Evolutionary conservation across 1,140 invertebrate species (phyloP), one percentile per base, ranked within the genome.

Genomic region (Drosophila repletoides): DNA sequence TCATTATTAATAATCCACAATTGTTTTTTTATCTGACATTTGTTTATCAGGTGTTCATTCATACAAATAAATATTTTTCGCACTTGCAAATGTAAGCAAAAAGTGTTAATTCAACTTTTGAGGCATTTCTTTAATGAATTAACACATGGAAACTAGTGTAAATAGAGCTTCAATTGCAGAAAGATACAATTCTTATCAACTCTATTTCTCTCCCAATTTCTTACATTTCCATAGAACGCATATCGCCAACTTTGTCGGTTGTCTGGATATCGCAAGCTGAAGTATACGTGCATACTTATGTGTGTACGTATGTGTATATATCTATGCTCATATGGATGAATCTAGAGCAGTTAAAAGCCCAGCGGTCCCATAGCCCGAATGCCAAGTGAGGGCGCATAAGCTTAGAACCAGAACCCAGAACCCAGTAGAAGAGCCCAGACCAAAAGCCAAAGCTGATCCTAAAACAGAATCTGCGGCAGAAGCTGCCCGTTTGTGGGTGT

Each of bases 321-420:
- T 60, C 41, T 41, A 43, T 24, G 15, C 36, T 58, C n/a, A n/a
- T n/a, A n/a, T n/a, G n/a, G n/a, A n/a, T n/a, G 61, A 86, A 84
- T 86, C 79, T 86, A 77, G 79, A 64, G 76, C 79, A 84, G 74
- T 79, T 74, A 86, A 84, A 84, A 86, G 79, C 79, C 79, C 79
- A 75, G 51, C 80, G 63, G 63, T 66, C 45, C 63, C 55, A 49
- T 48, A 38, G 40, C 61, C 52, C 61, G 33, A 65, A 19, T 36
- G 41, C n/a, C 52, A 28, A 58, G 41, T 46, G 26, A 17, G 58
- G 63, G 66, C 58, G 56, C 51, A 19, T 10, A 58, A 65, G 51
- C 49, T 26, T n/a, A n/a, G 10, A 34, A 29, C 15, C 29, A 36
- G 12, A 36, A 14, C 28, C 28, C n/a, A n/a, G n/a, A n/a, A n/a